These are phyloP conservation scores for Pemphigus obesinymphae DNA, from an alignment of 1,140 invertebrate species.

Conservation along the genomic window DNA sequence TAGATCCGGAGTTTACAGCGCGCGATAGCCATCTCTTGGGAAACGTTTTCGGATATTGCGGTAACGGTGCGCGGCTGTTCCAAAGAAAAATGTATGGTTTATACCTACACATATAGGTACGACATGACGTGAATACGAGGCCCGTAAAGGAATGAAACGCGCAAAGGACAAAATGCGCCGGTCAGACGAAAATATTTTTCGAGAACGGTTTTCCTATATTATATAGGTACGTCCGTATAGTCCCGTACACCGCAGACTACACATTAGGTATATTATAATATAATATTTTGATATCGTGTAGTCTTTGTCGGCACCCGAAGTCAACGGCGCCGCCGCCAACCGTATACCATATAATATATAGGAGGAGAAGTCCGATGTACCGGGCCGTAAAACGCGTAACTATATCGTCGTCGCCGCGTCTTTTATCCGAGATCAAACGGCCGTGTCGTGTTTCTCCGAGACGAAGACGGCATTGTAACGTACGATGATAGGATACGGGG, in stretches of 20 bases:
- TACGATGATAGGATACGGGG: too few relatives aligned
- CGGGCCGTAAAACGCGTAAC: too few relatives aligned
- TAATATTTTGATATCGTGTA: background rate
- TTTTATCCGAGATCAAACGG: background rate
- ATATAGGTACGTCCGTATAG: too few relatives aligned
- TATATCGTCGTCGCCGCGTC: too few relatives aligned
- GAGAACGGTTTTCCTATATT: too few relatives aligned
- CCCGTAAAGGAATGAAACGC: background rate
- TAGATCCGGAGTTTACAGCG: background rate
- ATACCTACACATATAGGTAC: too few relatives aligned
- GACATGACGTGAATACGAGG: too few relatives aligned
- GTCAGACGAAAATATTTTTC: background rate
- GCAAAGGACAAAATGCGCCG: background rate
- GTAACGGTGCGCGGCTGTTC: background rate
- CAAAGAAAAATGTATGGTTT: background rate
- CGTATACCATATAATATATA: background rate
- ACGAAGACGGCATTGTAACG: too few relatives aligned
- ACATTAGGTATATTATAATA: background rate
- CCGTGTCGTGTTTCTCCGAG: background rate
- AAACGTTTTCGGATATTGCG: background rate
- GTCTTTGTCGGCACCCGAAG: conserved; percentile 20
- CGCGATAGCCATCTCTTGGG: conserved; percentile 33
- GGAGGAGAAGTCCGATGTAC: too few relatives aligned
- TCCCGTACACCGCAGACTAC: too few relatives aligned
- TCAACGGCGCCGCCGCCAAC: background rate